A percentile compares a stretch with the other conserved stretches of the same genome.
These are phyloP conservation scores for Chionis minor DNA, from an alignment of 2,113 vertebrate species.

Conservation along the genomic window DNA sequence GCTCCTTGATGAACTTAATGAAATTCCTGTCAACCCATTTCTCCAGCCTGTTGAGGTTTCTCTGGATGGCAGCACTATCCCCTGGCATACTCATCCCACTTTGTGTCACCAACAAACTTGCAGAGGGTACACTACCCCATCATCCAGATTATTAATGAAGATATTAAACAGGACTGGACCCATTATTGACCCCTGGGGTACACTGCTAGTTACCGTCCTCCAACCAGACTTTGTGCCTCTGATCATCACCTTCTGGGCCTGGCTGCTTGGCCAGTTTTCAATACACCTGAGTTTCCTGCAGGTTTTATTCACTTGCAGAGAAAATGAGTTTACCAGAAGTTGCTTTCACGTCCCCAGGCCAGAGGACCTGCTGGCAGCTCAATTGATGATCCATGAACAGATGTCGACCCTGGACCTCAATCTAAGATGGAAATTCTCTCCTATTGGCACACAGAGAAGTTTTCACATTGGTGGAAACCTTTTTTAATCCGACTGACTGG, in stretches of 20 bases:
- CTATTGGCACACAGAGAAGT: background rate
- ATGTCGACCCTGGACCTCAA: background rate
- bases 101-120: background rate
- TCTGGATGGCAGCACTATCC: background rate
- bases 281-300: background rate
- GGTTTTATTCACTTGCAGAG: background rate
- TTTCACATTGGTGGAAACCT: background rate
- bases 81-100: background rate
- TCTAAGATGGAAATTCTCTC: background rate
- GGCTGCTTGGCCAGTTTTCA: background rate
- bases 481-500: background rate
- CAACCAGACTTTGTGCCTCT: background rate
- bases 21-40: background rate
- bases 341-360: background rate
- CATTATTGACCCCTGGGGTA: background rate
- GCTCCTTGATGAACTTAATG: background rate
- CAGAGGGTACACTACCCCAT: background rate
- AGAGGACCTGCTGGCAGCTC: background rate
- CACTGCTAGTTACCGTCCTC: background rate
- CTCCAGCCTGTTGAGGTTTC: background rate
- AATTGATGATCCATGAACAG: background rate
- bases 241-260: background rate
- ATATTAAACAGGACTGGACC: background rate
- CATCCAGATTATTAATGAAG: background rate
- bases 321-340: background rate